phyloP scores from a whole-genome alignment of 1,140 invertebrate genomes.

The Oryctes rhinoceros region DNA sequence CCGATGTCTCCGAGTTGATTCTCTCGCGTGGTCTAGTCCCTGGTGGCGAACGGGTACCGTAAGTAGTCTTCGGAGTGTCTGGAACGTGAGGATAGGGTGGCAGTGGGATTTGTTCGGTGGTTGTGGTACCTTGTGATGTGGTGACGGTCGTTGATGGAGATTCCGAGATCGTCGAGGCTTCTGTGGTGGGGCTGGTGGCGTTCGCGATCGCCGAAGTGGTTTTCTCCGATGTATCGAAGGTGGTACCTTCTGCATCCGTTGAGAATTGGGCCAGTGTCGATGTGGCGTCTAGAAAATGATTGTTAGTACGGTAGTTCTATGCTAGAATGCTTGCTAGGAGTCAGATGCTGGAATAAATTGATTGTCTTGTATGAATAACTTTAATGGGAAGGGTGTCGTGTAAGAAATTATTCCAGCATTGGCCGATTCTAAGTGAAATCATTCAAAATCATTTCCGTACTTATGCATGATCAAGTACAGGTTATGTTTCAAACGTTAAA shows the following conservation, averaged over 20 bases:
- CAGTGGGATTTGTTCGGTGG: conserved; percentile 48
- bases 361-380: too few relatives aligned
- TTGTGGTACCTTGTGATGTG: conserved; percentile 38
- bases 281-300: conserved; percentile 8
- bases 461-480: too few relatives aligned
- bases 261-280: conserved; percentile 10
- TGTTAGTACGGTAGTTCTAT: background rate
- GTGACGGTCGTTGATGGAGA: conserved; percentile 35
- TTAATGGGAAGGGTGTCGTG: background rate
- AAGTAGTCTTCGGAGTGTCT: conserved; percentile 54
- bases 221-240: conserved; percentile 17
- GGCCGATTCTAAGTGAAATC: background rate
- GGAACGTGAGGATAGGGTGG: conserved; percentile 47
- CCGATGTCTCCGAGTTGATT: conserved; percentile 76
- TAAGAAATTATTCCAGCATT: background rate
- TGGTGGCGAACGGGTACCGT: conserved; percentile 39
- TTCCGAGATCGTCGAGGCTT: conserved; percentile 16
- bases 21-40: conserved; percentile 63
- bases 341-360: too few relatives aligned
- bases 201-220: background rate
- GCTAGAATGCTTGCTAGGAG: background rate
- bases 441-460: background rate
- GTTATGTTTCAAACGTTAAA: too few relatives aligned
- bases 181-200: background rate
- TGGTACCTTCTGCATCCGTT: conserved; percentile 23